Conservation (phyloP, 2,113 vertebrate species). For the Herpetotheres cachinnans region DNA sequence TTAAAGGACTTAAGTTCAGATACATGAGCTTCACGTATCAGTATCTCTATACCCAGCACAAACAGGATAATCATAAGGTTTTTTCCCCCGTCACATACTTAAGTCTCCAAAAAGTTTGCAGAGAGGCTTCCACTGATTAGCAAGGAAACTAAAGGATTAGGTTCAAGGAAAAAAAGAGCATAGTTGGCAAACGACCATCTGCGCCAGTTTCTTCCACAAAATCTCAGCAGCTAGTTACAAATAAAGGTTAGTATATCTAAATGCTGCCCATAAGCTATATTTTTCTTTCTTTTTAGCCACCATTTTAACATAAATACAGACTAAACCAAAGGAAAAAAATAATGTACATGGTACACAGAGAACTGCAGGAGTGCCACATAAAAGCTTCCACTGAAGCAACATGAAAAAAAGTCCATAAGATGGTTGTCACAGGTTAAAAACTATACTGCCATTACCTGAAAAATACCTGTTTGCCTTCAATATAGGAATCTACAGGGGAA, state of each 20-base stretch:
- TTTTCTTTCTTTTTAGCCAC: neutral
- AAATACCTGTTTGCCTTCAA: neutral
- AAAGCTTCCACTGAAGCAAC: neutral
- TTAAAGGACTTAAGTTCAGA: neutral
- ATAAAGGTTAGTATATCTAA: neutral
- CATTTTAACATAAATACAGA: neutral
- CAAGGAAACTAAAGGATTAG: neutral
- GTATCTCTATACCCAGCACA: neutral
- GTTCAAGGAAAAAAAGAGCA: neutral
- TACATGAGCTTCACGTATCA: neutral
- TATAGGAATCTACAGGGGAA: neutral
- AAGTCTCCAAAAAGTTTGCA: neutral
- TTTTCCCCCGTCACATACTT: neutral
- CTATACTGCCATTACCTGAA: neutral
- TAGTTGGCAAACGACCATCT: neutral
- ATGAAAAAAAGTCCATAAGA: neutral
- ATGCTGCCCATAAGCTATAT: neutral
- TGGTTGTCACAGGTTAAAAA: neutral
- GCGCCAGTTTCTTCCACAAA: neutral
- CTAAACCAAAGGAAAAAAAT: neutral
- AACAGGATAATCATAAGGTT: fast-evolving
- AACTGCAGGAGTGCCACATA: neutral
- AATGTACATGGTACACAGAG: neutral
- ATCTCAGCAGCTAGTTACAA: neutral
- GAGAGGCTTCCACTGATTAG: neutral